These are phyloP conservation scores for Caenorhabditis sp. DNA, from an alignment of 2,888 invertebrate species.

Conservation along the genomic window DNA sequence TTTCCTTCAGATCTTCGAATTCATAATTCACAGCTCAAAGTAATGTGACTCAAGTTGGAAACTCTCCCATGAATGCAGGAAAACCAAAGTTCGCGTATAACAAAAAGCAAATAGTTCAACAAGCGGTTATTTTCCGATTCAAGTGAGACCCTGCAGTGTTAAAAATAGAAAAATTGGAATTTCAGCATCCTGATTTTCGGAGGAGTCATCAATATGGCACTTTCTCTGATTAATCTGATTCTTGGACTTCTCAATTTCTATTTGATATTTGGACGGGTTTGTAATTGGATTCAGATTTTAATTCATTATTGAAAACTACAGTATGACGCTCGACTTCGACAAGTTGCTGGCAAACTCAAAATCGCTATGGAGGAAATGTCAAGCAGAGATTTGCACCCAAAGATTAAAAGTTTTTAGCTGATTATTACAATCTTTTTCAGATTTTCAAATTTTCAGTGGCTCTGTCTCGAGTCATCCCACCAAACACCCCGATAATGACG, in stretches of 20 bases:
- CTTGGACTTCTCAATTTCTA: conserved; percentile 48
- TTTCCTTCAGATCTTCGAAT: background rate
- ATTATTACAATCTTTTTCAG: background rate
- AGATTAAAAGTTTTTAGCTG: conserved; percentile 36
- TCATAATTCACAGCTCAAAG: background rate
- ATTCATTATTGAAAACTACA: background rate
- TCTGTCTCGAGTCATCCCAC: conserved; percentile 19
- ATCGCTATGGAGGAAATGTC: conserved; percentile 34
- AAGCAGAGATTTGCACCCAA: conserved; percentile 53
- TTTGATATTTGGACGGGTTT: conserved; percentile 47
- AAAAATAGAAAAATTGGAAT: background rate
- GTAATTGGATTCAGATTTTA: background rate
- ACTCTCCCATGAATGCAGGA: background rate
- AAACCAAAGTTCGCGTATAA: conserved; percentile 7
- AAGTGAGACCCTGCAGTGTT: conserved; percentile 21
- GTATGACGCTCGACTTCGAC: conserved; percentile 22
- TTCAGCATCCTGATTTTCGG: conserved; percentile 25
- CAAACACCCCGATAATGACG: conserved; percentile 5
- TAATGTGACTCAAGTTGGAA: background rate
- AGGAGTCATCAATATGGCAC: conserved; percentile 33
- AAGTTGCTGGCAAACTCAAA: conserved; percentile 26
- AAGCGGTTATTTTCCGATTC: conserved; percentile 18
- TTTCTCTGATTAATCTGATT: conserved; percentile 43
- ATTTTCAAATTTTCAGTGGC: conserved; percentile 39
- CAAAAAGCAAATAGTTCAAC: conserved; percentile 4